Evolutionary conservation across 1,140 invertebrate species (phyloP), one percentile per base, ranked within the genome.

Genomic region (Drosophila mojavensis): DNA sequence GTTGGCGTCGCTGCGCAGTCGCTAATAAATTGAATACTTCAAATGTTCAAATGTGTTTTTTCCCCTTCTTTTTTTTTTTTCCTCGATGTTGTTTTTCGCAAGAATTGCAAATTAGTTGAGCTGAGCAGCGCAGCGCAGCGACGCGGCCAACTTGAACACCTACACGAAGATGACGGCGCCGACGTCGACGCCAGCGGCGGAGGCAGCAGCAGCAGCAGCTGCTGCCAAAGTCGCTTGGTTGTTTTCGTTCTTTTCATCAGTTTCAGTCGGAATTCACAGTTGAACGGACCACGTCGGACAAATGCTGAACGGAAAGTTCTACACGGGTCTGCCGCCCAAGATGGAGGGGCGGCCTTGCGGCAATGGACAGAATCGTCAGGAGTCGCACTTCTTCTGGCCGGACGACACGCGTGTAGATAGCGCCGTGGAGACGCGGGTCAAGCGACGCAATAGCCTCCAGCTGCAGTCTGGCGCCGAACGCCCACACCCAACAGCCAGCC

Each of bases 221-320:
- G 41, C 36, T 36, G 54, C 30, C 41, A 47, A 54, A 53, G 30
- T 58, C 45, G 63, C 26, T 59, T 26, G 48, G 26, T 53, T 75
- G 43, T 69, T 59, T 60, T 71, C 50, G 71, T 88, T 88, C 78
- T 84, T 78, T 63, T 43, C 69, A 75, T 41, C 61, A 60, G 50
- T 65, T 45, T 81, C 59, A 70, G 80, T 89, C 62, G 80, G 70
- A 68, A 68, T 70, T 80, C 55, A 80, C 69, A 71, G 59, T 66
- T 60, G 66, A 59, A 30, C 58, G 54, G 55, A 61, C 47, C 45
- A 54, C 30, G 17, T 48, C 24, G 54, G 54, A 62, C 20, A 17
- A 61, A 92, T 92, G 91, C 55, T 92, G 51, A 92, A 92, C 41
- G 91, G 91, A 24, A 92, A 92, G 47, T 92, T 92, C 68, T 92